Evolutionary conservation across 2,888 invertebrate species (phyloP), one percentile per base, ranked within the genome.

Genomic region (Tenodera sinensis): DNA sequence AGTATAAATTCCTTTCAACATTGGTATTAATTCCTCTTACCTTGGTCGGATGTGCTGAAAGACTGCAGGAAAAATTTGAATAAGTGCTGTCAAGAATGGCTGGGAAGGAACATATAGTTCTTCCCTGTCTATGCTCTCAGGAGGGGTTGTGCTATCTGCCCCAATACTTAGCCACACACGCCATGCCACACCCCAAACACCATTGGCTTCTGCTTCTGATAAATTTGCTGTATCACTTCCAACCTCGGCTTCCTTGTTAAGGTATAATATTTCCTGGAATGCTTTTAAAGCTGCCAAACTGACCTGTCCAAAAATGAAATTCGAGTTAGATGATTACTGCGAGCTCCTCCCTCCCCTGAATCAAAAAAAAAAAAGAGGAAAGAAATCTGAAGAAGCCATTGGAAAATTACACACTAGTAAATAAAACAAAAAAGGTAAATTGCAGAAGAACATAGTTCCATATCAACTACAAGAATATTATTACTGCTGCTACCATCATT

Each of bases 231-330:
- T 47, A 9, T 82, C 88, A 83, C 28, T 25, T 27, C 71, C 90
- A 42, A 88, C 91, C 89, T 95, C 93, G 84, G 92, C 92, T 91
- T 94, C 94, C 92, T 96, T 96, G 91, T 95, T 96, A 85, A 94
- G 92, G 91, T 96, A 96, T 91, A 99, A 95, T 91, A 99, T 97
- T 93, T 99, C 99, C 94, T 99, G 99, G 93, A 99, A 98, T 25
- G 99, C 98, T 93, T 99, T 99, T 12, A 99, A 94, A 0, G 99
- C 99, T 3, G 99, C 98, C 91, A 99, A 95, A 0, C 99, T 98
- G 2, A 98, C 96, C 95, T 96, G 91, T 0, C 89, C 87, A 90
- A 90, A 88, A 42, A 42, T 42, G 0, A 42, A 42, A 12, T 42
- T 42, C 3, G 1, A 42, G 42, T 42, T 42, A 12, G 12, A 42